Base-by-base conservation (phyloP, 2,113 vertebrate genomes). In the Butorides virescens region DNA sequence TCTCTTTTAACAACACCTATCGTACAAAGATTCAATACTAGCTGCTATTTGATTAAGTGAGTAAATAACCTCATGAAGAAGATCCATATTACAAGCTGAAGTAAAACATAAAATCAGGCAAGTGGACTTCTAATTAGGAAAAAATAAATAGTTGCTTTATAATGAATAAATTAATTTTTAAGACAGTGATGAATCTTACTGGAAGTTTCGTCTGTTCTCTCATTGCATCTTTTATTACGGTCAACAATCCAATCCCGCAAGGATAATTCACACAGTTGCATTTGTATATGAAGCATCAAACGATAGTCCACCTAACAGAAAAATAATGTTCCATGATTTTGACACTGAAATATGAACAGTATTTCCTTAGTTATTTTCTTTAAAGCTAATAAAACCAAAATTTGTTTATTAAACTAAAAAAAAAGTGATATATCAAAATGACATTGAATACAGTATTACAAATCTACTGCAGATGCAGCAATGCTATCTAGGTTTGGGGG, bases 261-360 rank as follows among this genome's bases (percentile, higher is more conserved):
- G 3, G 99, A 99, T 46, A 96, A 98, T 91, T 99, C 99, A 94
- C 99, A 99, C 49, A 99, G 96, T 86, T 99, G 99, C 99, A 99
- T 99, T 96, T 99, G 99, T 80, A 99, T 99, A 90, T 99, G 99
- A 90, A 99, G 98, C 99, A 99, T 99, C 88, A 99, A 97, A 92
- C 97, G 98, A 98, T 99, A 99, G 76, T 98, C 98, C 39, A 98
- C 98, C 99, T 99, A 94, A 37, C 42, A 96, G 68, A 42, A 84
- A 92, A 90, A 95, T 8, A 89, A 47, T 0, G 2, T 39, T 9
- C 27, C 29, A 20, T 80, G 29, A 86, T 56, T 86, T 42, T 50
- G 26, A 11, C 21, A 32, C 4, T 37, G 29, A 6, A 63, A 50
- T 32, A 55, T 13, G 8, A 88, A 81, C 7, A 76, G 7, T 34